These are phyloP conservation scores for Ephestia elutella DNA, from an alignment of 1,140 invertebrate genomes.

Conservation along the genomic window DNA sequence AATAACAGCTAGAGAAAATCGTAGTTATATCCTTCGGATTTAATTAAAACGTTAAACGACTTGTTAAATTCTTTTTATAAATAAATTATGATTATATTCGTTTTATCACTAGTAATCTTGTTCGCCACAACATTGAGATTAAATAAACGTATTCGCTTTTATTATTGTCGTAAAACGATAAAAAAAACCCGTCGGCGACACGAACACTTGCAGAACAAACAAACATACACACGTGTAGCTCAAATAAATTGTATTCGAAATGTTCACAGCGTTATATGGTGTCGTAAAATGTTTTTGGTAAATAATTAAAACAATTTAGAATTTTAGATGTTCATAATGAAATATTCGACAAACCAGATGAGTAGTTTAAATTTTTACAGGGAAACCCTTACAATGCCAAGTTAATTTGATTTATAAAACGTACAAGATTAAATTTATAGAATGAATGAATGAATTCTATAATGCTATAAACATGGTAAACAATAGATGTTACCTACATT, in stretches of 20 bases:
- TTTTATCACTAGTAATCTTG: conserved; percentile 34
- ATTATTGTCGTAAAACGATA: conserved; percentile 42
- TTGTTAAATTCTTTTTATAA: too few species aligned
- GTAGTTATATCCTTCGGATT: too few species aligned
- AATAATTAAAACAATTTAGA: not conserved
- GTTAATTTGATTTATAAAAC: too few species aligned
- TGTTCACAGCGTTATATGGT: conserved; percentile 8
- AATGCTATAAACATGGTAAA: too few species aligned
- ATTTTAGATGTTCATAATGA: not conserved
- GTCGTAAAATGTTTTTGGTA: conserved; percentile 7
- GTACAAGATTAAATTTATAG: too few species aligned
- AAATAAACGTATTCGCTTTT: conserved; percentile 28
- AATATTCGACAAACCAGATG: too few species aligned
- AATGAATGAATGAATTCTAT: too few species aligned
- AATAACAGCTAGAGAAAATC: too few species aligned
- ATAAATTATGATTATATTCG: conserved; percentile 2
- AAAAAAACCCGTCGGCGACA: conserved; percentile 41
- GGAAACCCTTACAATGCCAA: too few species aligned
- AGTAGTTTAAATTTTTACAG: too few species aligned
- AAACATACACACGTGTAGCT: conserved; percentile 37
- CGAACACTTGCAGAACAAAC: conserved; percentile 37
- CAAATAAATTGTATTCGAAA: conserved; percentile 7
- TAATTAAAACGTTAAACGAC: too few species aligned
- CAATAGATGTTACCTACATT: too few species aligned
- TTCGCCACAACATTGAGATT: conserved; percentile 25